phyloP scores from a whole-genome alignment of 2,113 vertebrate species.

The Hucho hucho region DNA sequence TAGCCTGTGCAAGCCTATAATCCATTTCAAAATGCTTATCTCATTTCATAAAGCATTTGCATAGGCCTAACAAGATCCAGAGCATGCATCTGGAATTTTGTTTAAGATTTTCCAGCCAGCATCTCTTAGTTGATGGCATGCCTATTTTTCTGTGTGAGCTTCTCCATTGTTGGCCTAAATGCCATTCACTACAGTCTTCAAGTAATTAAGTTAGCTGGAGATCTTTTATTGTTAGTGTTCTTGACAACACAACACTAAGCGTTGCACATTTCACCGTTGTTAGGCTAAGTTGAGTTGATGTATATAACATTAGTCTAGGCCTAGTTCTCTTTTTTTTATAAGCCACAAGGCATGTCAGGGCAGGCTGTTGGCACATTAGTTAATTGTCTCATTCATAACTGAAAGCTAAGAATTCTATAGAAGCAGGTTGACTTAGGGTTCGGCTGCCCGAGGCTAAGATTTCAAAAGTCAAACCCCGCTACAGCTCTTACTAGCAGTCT shows the following conservation, averaged over 20 bases:
- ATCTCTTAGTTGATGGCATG: neutral
- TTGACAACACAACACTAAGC: neutral
- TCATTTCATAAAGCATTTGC: neutral
- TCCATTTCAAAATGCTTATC: neutral
- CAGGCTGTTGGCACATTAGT: neutral
- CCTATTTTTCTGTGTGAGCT: neutral
- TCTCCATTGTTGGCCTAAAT: slow-evolving; percentile 7
- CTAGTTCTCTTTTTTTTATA: neutral
- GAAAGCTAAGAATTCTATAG: neutral
- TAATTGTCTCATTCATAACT: neutral
- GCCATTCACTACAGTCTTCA: neutral
- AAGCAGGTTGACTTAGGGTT: neutral
- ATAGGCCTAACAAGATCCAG: neutral
- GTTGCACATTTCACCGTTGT: neutral
- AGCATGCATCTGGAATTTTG: neutral
- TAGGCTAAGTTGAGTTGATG: neutral
- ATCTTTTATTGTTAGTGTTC: neutral
- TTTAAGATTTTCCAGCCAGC: neutral
- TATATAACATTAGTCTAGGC: neutral
- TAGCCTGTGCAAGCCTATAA: neutral
- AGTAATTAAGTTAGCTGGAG: slow-evolving; percentile 13
- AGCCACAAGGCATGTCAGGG: slow-evolving; percentile 1
- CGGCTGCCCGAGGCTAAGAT: neutral
- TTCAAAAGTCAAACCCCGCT: neutral
- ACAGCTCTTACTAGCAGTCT: neutral